A percentile compares a stretch with the other conserved stretches of the same genome.
Evolutionary conservation across 2,113 vertebrate genomes (phyloP).

Genomic region (Rhea pennata): DNA sequence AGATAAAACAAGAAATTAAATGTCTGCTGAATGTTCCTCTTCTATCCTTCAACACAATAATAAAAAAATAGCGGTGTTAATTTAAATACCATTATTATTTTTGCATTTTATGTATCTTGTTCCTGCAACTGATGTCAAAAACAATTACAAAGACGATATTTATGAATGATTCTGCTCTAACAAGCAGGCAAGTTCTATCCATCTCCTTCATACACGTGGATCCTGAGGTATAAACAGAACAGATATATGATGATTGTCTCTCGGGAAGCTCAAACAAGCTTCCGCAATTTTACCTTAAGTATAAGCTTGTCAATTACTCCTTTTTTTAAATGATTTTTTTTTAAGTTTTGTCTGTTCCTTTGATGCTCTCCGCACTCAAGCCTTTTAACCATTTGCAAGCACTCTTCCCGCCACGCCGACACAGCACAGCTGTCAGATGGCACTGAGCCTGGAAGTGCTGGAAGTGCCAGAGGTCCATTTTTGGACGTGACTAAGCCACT

Average conservation of each 20-base stretch:
- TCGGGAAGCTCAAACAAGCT: neutral
- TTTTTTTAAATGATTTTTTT: neutral
- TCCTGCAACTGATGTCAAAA: neutral
- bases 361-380: neutral
- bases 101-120: conserved; percentile 14
- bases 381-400: neutral
- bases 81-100: neutral
- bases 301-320: neutral
- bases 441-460: neutral
- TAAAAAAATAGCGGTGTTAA: conserved; percentile 14
- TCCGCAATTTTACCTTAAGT: neutral
- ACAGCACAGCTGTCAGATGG: neutral
- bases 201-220: neutral
- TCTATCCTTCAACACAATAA: conserved; percentile 2
- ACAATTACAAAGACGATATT: neutral
- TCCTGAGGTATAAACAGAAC: neutral
- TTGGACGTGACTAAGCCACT: neutral
- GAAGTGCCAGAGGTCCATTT: neutral
- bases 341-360: neutral
- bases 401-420: neutral
- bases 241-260: neutral
- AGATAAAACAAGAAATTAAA: conserved; percentile 63
- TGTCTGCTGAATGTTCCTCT: conserved; percentile 8
- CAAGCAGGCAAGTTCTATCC: neutral
- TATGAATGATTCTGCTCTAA: neutral